Percentiles rank a stretch among this genome's conserved stretches.
These are phyloP conservation scores for Macrobrachium rosenbergii DNA, from an alignment of 1,140 invertebrate genomes.

Conservation along the genomic window DNA sequence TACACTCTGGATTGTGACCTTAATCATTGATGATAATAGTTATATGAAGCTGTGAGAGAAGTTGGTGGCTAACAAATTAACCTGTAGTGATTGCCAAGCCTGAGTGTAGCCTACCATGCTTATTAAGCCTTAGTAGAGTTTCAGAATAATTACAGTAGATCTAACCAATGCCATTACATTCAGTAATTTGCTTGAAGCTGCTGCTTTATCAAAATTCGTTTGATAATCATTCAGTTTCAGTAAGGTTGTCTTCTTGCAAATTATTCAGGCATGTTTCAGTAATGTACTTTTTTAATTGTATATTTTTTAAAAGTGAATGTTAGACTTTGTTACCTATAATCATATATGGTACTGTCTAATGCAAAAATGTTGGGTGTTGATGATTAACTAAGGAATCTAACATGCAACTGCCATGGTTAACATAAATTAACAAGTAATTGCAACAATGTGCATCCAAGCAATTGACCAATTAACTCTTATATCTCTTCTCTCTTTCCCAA, in stretches of 20 bases:
- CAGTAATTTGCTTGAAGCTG: not conserved
- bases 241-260: too few species aligned
- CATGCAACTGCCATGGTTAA: slow-evolving; percentile 39
- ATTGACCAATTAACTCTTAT: slow-evolving; percentile 61
- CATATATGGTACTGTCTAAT: slow-evolving; percentile 13
- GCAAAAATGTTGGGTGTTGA: slow-evolving; percentile 13
- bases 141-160: slow-evolving; percentile 4
- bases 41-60: slow-evolving; percentile 29
- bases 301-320: not conserved
- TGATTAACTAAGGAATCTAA: slow-evolving; percentile 29
- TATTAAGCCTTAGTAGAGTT: slow-evolving; percentile 35
- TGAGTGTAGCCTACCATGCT: slow-evolving; percentile 51
- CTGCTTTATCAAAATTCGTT: too few species aligned
- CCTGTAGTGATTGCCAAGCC: slow-evolving; percentile 57
- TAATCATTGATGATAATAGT: slow-evolving; percentile 12
- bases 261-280: slow-evolving; percentile 5
- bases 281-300: not conserved
- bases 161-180: slow-evolving; percentile 25
- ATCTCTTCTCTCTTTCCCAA: slow-evolving; percentile 36
- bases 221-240: too few species aligned
- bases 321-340: too few species aligned
- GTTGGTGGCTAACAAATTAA: slow-evolving; percentile 34
- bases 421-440: slow-evolving; percentile 35
- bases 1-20: slow-evolving; percentile 35
- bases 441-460: slow-evolving; percentile 54